Evolutionary conservation across 2,888 invertebrate species (phyloP).

Genomic region (Drosophila meridionalis): DNA sequence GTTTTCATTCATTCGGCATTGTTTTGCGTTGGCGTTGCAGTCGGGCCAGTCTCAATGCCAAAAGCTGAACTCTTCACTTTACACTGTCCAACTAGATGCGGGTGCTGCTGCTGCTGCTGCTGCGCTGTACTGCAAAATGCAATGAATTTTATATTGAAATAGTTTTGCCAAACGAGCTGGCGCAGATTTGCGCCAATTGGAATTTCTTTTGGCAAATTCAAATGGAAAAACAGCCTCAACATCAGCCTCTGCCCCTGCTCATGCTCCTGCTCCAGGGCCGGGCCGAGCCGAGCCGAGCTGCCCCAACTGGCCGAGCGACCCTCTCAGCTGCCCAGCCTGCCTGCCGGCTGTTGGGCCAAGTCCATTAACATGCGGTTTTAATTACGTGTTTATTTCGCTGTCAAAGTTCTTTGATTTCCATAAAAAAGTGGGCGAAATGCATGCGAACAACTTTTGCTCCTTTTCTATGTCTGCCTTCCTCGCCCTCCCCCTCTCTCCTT

Average conservation of each 20-base stretch:
- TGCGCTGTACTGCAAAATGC: slow-evolving; percentile 44
- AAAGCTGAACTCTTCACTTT: slow-evolving; percentile 1
- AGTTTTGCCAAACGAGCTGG: slow-evolving; percentile 46
- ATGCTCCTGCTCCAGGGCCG: neutral
- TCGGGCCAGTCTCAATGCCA: slow-evolving; percentile 25
- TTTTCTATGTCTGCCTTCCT: neutral
- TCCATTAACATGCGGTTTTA: slow-evolving; percentile 75
- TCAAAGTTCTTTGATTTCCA: slow-evolving; percentile 73
- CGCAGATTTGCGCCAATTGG: slow-evolving; percentile 43
- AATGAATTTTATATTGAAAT: slow-evolving; percentile 79
- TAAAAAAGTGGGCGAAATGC: slow-evolving; percentile 66
- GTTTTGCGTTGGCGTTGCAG: slow-evolving; percentile 38
- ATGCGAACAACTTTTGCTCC: slow-evolving; percentile 56
- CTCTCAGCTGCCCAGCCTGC: neutral
- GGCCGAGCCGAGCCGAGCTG: neutral
- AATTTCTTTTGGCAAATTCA: slow-evolving; percentile 49
- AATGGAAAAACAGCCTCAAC: slow-evolving; percentile 19
- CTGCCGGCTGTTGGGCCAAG: slow-evolving; percentile 29
- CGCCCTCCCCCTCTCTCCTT: neutral
- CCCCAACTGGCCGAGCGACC: neutral
- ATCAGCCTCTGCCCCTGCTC: neutral
- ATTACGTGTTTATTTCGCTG: slow-evolving; percentile 73
- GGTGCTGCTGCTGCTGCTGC: neutral
- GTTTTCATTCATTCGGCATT: slow-evolving; percentile 66
- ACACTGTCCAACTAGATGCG: slow-evolving; percentile 1